A percentile compares a stretch with the other conserved stretches of the same genome.
Conservation (phyloP, 2,113 vertebrate species). For the Pogona vitticeps region DNA sequence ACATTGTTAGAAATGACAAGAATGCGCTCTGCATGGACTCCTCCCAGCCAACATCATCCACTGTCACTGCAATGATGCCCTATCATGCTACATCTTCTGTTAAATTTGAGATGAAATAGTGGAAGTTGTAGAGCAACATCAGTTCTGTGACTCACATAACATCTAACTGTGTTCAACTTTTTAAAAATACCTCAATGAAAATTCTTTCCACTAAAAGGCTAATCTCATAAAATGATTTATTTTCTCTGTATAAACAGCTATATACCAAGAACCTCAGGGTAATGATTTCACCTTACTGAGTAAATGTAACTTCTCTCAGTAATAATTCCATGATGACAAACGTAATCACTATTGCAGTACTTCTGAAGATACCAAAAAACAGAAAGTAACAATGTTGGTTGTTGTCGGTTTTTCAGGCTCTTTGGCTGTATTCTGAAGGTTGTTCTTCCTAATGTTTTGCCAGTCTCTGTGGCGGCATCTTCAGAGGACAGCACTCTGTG, state of each 20-base stretch:
- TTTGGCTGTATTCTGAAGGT: too few relatives aligned
- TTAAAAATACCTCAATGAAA: neutral
- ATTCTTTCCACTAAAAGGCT: conserved; percentile 40
- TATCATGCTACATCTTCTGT: neutral
- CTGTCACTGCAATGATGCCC: neutral
- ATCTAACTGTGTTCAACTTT: neutral
- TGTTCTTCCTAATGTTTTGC: too few relatives aligned
- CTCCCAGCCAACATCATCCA: neutral
- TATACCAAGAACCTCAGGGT: neutral
- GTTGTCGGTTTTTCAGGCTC: too few relatives aligned
- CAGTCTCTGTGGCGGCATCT: too few relatives aligned
- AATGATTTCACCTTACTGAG: neutral
- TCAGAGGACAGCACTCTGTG: too few relatives aligned
- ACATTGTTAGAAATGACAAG: neutral
- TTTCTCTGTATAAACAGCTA: neutral
- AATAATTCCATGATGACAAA: conserved; percentile 39
- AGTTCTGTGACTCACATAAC: neutral
- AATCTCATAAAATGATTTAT: conserved; percentile 1
- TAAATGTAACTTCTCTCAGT: conserved; percentile 41
- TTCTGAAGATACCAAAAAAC: neutral
- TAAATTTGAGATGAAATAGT: neutral
- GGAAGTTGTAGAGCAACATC: neutral
- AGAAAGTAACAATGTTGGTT: too few relatives aligned
- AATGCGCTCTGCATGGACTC: neutral
- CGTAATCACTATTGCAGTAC: conserved; percentile 17